A percentile compares a stretch with the other conserved stretches of the same genome.
phyloP scores from a whole-genome alignment of 2,888 invertebrate species.

The Meiosimyza decipiens region DNA sequence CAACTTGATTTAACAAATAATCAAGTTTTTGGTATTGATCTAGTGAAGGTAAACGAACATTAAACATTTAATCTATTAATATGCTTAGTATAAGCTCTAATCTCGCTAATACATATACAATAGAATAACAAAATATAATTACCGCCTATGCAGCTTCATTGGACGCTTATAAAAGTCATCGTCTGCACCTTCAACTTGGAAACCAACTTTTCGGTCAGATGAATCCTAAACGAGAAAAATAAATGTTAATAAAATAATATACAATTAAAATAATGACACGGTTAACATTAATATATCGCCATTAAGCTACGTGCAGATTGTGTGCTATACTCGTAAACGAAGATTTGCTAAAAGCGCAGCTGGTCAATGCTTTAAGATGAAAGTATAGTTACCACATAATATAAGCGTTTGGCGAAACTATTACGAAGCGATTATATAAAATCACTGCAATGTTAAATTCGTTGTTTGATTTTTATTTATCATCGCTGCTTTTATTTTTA shows the following conservation, averaged over 20 bases:
- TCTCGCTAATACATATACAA: neutral
- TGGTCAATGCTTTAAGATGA: no score
- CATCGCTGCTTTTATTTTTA: no score
- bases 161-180: slow-evolving; percentile 66
- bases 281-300: neutral
- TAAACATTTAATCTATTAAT: no score
- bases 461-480: no score
- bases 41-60: no score
- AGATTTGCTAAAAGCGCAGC: no score
- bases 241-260: neutral
- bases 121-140: slow-evolving; percentile 29
- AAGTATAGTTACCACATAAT: no score
- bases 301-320: neutral
- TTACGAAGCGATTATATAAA: no score
- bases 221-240: slow-evolving; percentile 61
- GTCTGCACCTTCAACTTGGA: slow-evolving; percentile 68
- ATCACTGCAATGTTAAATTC: no score
- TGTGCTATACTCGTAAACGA: neutral
- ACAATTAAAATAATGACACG: neutral
- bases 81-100: no score
- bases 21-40: no score
- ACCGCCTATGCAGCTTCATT: slow-evolving; percentile 67
- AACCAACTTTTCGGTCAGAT: slow-evolving; percentile 74
- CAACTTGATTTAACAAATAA: neutral
- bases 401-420: no score